Evolutionary conservation across 2,888 invertebrate species (phyloP), one percentile per base, ranked within the genome.

Genomic region (Cosmia trapezina): DNA sequence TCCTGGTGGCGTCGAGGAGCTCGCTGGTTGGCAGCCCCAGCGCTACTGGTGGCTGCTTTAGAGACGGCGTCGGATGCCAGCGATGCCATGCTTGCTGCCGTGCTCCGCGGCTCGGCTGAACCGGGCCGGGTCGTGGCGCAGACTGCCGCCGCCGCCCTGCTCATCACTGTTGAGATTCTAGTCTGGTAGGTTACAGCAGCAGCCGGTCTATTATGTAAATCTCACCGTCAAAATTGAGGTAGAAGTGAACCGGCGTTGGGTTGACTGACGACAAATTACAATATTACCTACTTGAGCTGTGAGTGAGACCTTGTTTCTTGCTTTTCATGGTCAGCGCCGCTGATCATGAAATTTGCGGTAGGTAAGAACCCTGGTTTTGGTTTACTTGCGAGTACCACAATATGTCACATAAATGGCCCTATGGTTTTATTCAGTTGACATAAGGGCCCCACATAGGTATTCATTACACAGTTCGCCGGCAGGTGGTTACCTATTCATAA

Each of bases 1-100:
- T 93, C 96, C 0, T 95, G 96, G 96, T 94, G 94, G 94, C 92
- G 93, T n/a, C 93, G 93, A 7, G 96, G 96, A 0, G 94, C 93
- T 0, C 92, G 94, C 0, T 96, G 96, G 96, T 78, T 96, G 67
- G 95, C 95, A 0, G 95, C 93, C 0, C 96, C 96, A 0, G 96
- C 96, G 3, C 85, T 96, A 37, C 86, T 96, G 17, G 94, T 96
- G 41, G 91, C 94, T 0, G 95, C 96, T 2, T 82, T 95, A 8
- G 96, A 96, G 67, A 93, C 92, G 0, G 92, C 95, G 0, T 95
- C 96, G 0, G 96, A 96, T 73, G 91, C 94, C 0, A 93, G 95
- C 47, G 96, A 96, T 65, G 93, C 95, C 0, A 83, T 95, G 86
- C 88, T 96, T 1, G 92, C 94, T 0, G 93, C 95, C 0, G 89